Base-by-base conservation (phyloP, 1,140 invertebrate species). In the Brachionus rubens region DNA sequence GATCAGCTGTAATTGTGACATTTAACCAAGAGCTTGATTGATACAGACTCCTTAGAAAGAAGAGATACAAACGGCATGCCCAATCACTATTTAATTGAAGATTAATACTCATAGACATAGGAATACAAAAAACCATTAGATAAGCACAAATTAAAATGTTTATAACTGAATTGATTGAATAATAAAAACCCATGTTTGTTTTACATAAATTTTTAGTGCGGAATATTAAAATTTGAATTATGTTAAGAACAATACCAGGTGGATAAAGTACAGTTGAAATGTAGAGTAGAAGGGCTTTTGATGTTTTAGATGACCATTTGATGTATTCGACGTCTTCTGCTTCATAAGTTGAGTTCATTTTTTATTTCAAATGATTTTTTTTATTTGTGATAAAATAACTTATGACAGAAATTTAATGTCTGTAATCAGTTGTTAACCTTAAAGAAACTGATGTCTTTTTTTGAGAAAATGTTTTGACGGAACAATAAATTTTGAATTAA, bases 21-120 rank as follows among this genome's bases (percentile, higher is more conserved):
- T 59, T 59, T 7, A 59, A 19, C 54, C 54, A 59, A 16, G 54
- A 59, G 16, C 54, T 59, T 19, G 54, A 4, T 59, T 59, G 54
- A 21, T 59, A 59, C 54, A 59, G 9, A n/a, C 16, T 36, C 4
- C 54, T 28, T 33, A 59, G 30, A 40, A 59, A 12, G 36, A 33
- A 59, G 2, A 33, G 36, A 33, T 33, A 59, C 30, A 59, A 36
- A 16, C 54, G 26, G 36, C 54, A 59, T 16, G 12, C 21, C 54
- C 54, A 59, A 16, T 36, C 16, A 6, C 16, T 36, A 10, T 59
- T 33, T 36, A 59, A 9, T 7, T 33, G 19, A 16, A 59, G 3
- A 16, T 30, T 59, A 16, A 5, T 59, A 7, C 36, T 59, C 19
- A 33, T 28, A 16, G 16, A 36, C 0, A 59, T 59, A 3, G 54